A percentile compares a stretch with the other conserved stretches of the same genome.
phyloP scores from a whole-genome alignment of 1,140 invertebrate species.

The Trichomalopsis sarcophagae region DNA sequence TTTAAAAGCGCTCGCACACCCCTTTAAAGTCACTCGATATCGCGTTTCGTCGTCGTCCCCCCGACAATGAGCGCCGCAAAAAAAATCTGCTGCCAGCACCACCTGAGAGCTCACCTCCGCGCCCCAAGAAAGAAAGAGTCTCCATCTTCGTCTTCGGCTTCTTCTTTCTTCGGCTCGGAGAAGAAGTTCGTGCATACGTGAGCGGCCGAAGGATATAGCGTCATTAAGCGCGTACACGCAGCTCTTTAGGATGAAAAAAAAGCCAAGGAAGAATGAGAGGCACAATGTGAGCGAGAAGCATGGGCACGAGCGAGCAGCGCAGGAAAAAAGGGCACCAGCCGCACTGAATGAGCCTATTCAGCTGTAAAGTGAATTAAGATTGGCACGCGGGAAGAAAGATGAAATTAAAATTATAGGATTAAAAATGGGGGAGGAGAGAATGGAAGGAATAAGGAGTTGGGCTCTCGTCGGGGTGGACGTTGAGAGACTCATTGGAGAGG shows the following conservation, averaged over 20 bases:
- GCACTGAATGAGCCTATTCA: constrained; percentile 62
- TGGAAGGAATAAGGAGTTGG: background rate
- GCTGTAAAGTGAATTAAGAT: constrained; percentile 52
- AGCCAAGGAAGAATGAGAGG: background rate
- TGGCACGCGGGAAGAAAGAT: constrained; percentile 29
- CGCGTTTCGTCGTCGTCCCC: constrained; percentile 2
- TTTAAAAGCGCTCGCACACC: constrained; percentile 9
- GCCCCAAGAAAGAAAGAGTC: constrained; percentile 9
- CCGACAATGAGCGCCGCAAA: background rate
- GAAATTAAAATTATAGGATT: constrained; percentile 40
- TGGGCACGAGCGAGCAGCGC: background rate
- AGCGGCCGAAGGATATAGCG: constrained; percentile 50
- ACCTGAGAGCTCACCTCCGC: background rate
- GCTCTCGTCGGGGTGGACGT: background rate
- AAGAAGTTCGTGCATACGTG: constrained; percentile 51
- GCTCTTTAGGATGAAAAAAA: constrained; percentile 46
- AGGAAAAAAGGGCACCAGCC: constrained; percentile 49
- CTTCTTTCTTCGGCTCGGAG: constrained; percentile 15
- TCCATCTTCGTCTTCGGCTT: background rate
- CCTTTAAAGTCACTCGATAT: constrained; percentile 39
- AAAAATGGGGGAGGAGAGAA: background rate
- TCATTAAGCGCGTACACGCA: constrained; percentile 49
- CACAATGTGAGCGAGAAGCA: constrained; percentile 12
- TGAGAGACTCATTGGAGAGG: constrained; percentile 22
- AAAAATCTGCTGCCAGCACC: constrained; percentile 3